These are phyloP conservation scores for Lepisosteus oculatus DNA, from an alignment of 2,113 vertebrate species.

Conservation along the genomic window DNA sequence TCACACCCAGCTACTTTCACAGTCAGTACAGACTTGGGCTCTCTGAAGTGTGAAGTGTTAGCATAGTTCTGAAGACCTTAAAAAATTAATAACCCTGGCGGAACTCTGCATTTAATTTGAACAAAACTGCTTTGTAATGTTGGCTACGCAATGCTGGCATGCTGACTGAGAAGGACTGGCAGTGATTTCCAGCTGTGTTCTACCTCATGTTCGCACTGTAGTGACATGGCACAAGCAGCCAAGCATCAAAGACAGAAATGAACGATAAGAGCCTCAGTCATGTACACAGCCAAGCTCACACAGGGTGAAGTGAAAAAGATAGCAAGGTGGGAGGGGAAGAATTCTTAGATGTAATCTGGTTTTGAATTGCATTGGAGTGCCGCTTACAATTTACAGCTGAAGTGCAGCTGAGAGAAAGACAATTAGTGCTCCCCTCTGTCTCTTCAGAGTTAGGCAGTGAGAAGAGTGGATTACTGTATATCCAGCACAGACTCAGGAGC, in stretches of 20 bases:
- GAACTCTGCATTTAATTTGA: no score
- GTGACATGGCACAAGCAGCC: not conserved
- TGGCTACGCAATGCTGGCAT: no score
- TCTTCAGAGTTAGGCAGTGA: not conserved
- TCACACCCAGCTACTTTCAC: no score
- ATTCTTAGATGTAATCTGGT: not conserved
- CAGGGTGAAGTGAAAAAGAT: not conserved
- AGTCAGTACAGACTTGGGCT: no score
- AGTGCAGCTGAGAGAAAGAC: slow-evolving; percentile 1
- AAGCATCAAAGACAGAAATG: not conserved
- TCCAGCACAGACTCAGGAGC: not conserved
- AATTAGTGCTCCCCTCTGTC: not conserved
- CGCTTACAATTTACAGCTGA: not conserved
- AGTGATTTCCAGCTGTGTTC: not conserved
- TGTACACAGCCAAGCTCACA: not conserved
- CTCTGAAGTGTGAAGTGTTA: no score
- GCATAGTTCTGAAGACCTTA: no score
- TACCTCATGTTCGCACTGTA: not conserved
- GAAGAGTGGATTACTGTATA: not conserved
- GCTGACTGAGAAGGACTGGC: not conserved
- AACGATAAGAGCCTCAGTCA: not conserved
- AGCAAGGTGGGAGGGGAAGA: not conserved
- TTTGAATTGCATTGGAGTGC: not conserved
- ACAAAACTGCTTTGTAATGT: no score
- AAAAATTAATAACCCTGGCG: no score